Evolutionary conservation across 2,797 vertebrate species (phyloP), one percentile per base, ranked within the genome.

Genomic region (Limnodromus scolopaceus): DNA sequence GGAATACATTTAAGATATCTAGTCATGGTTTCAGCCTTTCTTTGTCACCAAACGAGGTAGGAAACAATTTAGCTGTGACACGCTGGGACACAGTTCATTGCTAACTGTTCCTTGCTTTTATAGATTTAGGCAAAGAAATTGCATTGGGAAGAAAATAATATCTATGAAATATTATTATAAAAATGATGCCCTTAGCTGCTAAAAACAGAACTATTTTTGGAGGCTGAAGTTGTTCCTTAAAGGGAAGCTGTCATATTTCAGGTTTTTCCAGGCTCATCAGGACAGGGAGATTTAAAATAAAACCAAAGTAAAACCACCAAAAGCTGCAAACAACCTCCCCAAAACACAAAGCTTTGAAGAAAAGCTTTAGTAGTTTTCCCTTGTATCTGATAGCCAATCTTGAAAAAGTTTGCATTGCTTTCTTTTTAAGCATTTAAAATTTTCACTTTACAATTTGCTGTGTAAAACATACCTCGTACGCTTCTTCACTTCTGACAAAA

Each of bases 111-210:
- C 28, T 82, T 81, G 22, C 64, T 78, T 68, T 28, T 46, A 39
- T 20, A 60, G 16, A 86, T 46, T 55, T 68, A 68, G 16, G 54
- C 53, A 69, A 89, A 65, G 7, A 55, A 82, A 83, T 55, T n/a
- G 13, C 12, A 68, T 57, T 65, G 22, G 20, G n/a, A 92, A 94
- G n/a, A 36, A 96, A 89, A 71, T 23, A 16, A 7, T n/a, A 30
- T 34, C 16, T 87, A 27, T 22, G 45, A 95, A 87, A 79, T 60
- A 78, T 53, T 74, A 12, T 82, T 60, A 39, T 11, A 84, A 79
- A 87, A 84, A 38, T 45, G 1, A 69, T 49, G 46, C 10, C 27
- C 34, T 95, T 82, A 84, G 85, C 66, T 92, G 22, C 55, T 91
- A 80, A 88, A 93, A 76, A 3, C 7, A 92, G 65, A 82, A 75